Evolutionary conservation across 2,797 vertebrate species (phyloP), one percentile per base, ranked within the genome.

Genomic region (Micrastur ruficollis): DNA sequence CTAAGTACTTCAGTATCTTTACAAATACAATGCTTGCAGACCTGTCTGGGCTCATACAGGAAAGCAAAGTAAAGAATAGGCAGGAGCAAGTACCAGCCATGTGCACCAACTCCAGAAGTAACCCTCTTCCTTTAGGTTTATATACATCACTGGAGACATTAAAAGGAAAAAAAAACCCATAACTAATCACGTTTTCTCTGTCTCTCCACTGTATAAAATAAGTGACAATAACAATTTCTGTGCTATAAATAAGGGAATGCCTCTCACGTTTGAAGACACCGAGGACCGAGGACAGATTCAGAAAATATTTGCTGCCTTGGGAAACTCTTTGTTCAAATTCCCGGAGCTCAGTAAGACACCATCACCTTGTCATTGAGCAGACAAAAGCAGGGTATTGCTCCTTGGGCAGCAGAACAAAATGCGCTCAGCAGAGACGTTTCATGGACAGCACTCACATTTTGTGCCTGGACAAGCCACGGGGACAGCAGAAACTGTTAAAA

Each of bases 391-490:
- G 25, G 58, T 18, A n/a, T 20, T 47, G 76, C 17, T 59, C 40
- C 52, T 49, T 1, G 1, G 31, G 19, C 38, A 66, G 56, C 47
- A 68, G 65, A 68, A 9, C 22, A 38, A 67, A 85, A 68, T 0
- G 5, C 14, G 42, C 29, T 58, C 42, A 23, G 38, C n/a, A 34
- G 32, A 44, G 53, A 6, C 1, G 2, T 27, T 71, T 5, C 31
- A 55, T 6, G 29, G 26, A 63, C 29, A 44, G 34, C 68, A 40
- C 52, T 71, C 38, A 21, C 0, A 3, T 27, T 66, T 23, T 3
- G 1, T 19, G 22, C 75, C 68, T 4, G 2, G 36, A 68, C 80
- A 70, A 70, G 50, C 50, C 59, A 46, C 1, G 0, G 58, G 15
- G 22, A 36, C 9, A 40, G 53, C 31, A 86, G 40, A 74, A 89